phyloP scores from a whole-genome alignment of 1,140 invertebrate genomes.

The Druon quercuslanigerum region DNA sequence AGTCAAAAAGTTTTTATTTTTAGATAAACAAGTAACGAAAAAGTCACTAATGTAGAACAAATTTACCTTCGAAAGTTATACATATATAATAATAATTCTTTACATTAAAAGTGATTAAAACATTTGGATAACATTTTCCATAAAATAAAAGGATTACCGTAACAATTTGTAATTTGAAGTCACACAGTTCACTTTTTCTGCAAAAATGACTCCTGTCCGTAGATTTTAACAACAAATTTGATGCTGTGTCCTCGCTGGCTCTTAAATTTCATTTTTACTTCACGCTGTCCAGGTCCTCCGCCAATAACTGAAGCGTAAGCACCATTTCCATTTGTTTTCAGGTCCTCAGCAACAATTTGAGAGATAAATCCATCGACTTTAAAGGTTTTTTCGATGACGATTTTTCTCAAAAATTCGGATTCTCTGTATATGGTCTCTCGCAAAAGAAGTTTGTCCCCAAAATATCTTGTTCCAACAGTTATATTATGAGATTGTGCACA shows the following conservation, averaged over 20 bases:
- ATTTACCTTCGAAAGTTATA: too few species aligned
- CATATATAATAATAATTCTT: too few species aligned
- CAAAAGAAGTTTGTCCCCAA: slow-evolving; percentile 59
- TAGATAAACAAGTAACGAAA: too few species aligned
- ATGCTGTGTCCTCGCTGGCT: slow-evolving; percentile 69
- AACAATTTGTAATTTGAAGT: too few species aligned
- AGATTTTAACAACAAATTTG: slow-evolving; percentile 72
- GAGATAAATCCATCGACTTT: not conserved
- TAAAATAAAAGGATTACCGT: too few species aligned
- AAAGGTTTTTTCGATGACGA: not conserved
- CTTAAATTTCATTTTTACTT: slow-evolving; percentile 67
- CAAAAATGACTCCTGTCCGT: slow-evolving; percentile 32
- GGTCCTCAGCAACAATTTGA: slow-evolving; percentile 70
- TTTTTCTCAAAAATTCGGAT: not conserved
- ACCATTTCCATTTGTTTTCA: slow-evolving; percentile 67
- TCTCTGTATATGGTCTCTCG: not conserved
- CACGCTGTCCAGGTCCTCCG: slow-evolving; percentile 36
- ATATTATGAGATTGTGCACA: slow-evolving; percentile 52
- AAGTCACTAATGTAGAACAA: too few species aligned
- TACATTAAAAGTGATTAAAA: too few species aligned
- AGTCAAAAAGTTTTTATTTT: too few species aligned
- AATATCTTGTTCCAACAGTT: slow-evolving; percentile 58
- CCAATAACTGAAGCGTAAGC: slow-evolving; percentile 66
- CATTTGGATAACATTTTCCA: too few species aligned
- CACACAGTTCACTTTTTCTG: too few species aligned